A percentile compares a stretch with the other conserved stretches of the same genome.
Evolutionary conservation across 2,797 vertebrate genomes (phyloP).

Genomic region (Tokudaia muenninki): DNA sequence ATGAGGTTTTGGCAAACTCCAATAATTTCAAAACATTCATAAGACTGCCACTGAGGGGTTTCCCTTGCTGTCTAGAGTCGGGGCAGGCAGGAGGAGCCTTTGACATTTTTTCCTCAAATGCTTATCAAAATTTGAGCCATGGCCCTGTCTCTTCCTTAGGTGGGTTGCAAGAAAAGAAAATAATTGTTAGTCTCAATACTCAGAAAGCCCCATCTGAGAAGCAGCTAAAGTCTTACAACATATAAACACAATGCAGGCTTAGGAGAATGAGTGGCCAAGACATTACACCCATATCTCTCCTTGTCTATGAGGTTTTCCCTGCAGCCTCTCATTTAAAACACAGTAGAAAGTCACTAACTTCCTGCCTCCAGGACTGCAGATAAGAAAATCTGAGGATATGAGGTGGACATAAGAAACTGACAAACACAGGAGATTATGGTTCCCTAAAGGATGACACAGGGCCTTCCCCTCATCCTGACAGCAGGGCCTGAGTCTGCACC

Average conservation of each 20-base stretch:
- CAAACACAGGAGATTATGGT: not conserved
- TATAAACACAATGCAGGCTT: not conserved
- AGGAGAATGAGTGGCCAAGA: not conserved
- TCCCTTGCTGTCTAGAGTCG: not conserved
- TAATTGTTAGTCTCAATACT: rapidly evolving
- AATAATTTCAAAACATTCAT: not conserved
- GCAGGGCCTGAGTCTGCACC: constrained; percentile 36
- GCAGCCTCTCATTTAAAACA: not conserved
- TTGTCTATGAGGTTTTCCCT: not conserved
- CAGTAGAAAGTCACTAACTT: not conserved
- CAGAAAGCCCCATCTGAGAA: not conserved
- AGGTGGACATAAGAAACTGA: not conserved
- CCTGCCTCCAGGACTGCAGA: not conserved
- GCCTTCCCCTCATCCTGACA: constrained; percentile 72
- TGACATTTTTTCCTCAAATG: not conserved
- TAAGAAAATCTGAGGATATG: constrained; percentile 28
- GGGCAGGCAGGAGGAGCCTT: not conserved
- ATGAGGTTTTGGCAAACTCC: not conserved
- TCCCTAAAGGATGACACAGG: not conserved
- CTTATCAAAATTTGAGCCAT: not conserved
- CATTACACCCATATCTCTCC: not conserved
- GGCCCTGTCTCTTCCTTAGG: not conserved
- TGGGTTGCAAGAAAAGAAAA: not conserved
- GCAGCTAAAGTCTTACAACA: not conserved
- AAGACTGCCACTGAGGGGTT: not conserved